phyloP scores from a whole-genome alignment of 2,113 vertebrate species.

The Poicephalus gulielmi region DNA sequence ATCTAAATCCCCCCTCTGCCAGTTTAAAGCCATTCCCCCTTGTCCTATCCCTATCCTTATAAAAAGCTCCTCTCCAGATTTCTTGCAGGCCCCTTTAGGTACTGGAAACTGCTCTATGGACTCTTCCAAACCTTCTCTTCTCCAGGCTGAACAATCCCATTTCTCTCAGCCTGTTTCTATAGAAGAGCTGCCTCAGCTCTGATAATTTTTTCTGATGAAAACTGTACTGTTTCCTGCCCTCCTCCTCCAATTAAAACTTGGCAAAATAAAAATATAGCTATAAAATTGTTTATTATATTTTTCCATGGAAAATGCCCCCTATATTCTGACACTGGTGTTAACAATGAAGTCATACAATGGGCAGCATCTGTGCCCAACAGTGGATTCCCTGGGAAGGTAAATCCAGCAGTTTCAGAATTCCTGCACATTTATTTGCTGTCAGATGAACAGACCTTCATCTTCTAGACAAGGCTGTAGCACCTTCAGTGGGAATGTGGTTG shows the following conservation, averaged over 20 bases:
- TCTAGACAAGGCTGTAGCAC: neutral
- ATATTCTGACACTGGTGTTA: neutral
- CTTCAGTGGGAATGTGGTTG: neutral
- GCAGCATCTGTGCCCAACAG: neutral
- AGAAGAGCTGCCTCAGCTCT: rapidly evolving
- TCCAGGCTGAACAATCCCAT: neutral
- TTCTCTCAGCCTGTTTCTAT: neutral
- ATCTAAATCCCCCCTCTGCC: neutral
- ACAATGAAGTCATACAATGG: neutral
- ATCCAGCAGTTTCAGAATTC: neutral
- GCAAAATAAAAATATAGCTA: neutral
- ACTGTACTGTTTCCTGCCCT: neutral
- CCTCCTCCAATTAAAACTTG: neutral
- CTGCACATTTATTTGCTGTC: neutral
- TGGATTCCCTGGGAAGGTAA: neutral
- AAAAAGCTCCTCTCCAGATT: neutral
- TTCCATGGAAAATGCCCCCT: neutral
- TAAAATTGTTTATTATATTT: neutral
- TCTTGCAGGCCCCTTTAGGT: neutral
- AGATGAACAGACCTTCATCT: neutral
- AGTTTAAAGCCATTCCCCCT: neutral
- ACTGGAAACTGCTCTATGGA: rapidly evolving
- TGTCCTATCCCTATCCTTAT: neutral
- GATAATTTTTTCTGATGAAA: neutral
- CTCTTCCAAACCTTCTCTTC: rapidly evolving